Conservation (phyloP, 2,113 vertebrate species). For the Prionailurus bengalensis region DNA sequence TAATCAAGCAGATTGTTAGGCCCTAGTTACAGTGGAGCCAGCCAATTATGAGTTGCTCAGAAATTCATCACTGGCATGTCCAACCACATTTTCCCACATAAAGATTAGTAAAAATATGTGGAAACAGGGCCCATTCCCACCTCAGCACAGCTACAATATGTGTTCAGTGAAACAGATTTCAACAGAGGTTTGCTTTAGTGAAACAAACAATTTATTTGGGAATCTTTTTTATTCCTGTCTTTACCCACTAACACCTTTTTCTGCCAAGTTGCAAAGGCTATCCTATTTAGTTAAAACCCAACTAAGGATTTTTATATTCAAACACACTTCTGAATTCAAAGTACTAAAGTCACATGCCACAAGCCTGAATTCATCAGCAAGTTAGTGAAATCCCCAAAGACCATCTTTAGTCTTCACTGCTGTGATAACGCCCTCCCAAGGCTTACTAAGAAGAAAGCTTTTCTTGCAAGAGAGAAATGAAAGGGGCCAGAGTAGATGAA, state of each 20-base stretch:
- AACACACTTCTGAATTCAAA: conserved; percentile 62
- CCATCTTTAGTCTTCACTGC: conserved; percentile 61
- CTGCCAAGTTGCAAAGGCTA: conserved; percentile 37
- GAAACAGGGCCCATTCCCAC: conserved; percentile 84
- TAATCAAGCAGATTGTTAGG: conserved; percentile 89
- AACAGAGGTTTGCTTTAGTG: conserved; percentile 37
- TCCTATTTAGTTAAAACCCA: conserved; percentile 63
- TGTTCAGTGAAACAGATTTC: conserved; percentile 63
- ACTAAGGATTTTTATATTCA: conserved; percentile 53
- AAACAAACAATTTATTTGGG: conserved; percentile 64
- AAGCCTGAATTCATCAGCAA: conserved; percentile 64
- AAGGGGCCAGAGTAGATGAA: conserved; percentile 55
- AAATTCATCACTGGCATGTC: conserved; percentile 89
- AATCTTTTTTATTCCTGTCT: conserved; percentile 55
- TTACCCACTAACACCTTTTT: conserved; percentile 47
- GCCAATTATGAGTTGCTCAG: conserved; percentile 88
- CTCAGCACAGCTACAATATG: conserved; percentile 75
- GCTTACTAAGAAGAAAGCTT: conserved; percentile 67
- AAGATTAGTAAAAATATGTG: conserved; percentile 87
- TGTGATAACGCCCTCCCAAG: conserved; percentile 58
- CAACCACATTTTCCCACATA: conserved; percentile 87
- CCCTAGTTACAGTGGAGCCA: conserved; percentile 82
- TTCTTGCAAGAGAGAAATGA: conserved; percentile 65
- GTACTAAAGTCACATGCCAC: conserved; percentile 39
- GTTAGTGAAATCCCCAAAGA: conserved; percentile 57